Evolutionary conservation across 1,140 invertebrate genomes (phyloP).

Genomic region (Cyclina sinensis): DNA sequence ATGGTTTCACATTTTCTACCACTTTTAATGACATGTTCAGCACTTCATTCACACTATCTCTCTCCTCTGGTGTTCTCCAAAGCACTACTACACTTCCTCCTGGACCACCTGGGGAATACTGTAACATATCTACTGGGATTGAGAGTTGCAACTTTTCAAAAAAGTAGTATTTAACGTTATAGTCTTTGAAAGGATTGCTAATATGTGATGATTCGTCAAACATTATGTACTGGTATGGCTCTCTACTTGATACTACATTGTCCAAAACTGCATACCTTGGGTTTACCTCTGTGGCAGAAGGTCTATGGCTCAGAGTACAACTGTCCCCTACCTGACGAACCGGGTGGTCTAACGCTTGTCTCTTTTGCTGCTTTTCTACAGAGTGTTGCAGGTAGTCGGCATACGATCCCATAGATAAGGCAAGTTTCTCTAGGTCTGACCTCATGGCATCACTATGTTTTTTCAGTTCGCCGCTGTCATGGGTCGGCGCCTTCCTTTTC

Average conservation of each 20-base stretch:
- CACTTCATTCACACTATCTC: conserved; percentile 56
- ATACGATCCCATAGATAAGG: conserved; percentile 36
- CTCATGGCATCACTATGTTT: neutral
- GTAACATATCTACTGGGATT: conserved; percentile 11
- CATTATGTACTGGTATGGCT: too few species aligned
- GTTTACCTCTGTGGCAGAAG: too few species aligned
- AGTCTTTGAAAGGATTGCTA: too few species aligned
- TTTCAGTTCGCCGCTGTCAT: neutral
- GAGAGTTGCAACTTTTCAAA: too few species aligned
- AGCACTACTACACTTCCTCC: conserved; percentile 32
- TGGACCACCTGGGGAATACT: conserved; percentile 58
- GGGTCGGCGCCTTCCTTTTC: neutral
- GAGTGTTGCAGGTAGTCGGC: conserved; percentile 3
- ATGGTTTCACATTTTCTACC: conserved; percentile 22
- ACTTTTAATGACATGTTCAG: conserved; percentile 24
- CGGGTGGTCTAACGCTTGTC: conserved; percentile 13
- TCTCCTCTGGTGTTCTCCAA: conserved; percentile 56
- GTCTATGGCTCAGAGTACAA: too few species aligned
- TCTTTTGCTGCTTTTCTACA: conserved; percentile 1
- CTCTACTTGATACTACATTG: too few species aligned
- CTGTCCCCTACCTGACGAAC: conserved; percentile 17
- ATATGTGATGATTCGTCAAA: too few species aligned
- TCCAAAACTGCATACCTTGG: too few species aligned
- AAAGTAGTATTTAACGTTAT: too few species aligned
- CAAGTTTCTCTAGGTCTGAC: conserved; percentile 42